Base-by-base conservation (phyloP, 1,140 invertebrate species). In the Batillaria attramentaria region DNA sequence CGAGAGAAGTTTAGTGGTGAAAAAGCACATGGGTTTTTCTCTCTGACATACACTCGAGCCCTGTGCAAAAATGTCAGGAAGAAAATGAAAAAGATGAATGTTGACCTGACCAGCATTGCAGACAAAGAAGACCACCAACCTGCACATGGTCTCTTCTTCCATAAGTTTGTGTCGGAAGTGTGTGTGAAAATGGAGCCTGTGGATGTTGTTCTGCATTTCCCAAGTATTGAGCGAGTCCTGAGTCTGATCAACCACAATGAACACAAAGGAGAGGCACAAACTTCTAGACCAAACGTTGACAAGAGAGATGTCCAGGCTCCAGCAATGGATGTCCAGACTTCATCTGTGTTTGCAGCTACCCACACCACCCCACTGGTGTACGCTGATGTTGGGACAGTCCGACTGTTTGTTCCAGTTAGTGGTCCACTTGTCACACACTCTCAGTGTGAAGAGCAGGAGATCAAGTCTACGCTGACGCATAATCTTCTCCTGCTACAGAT, bases 151-250 rank as follows among this genome's bases (percentile, higher is more conserved):
- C 75, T 88, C 0, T 88, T 84, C 74, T 88, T 86, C 69, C 85
- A 87, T 72, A 81, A 85, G 54, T 95, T 94, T 81, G 93, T 96
- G 24, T 94, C 93, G 28, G 95, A 91, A 75, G 69, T 91, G 3
- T 91, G 90, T 81, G 79, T 95, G 2, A 94, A 93, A 82, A 86
- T 95, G 5, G 93, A 94, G 85, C 93, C 94, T 20, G 89, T 94
- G 75, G 94, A 95, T 84, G 87, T 94, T 77, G 92, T 95, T 24
- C 83, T 95, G 5, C 93, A 93, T 50, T 89, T 92, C 3, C 88
- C 87, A 18, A 79, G 82, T 18, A 5, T 88, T 3, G 13, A 84
- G 13, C 68, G 24, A 2, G 41, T 31, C 24, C 42, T 70, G n/a
- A 13, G 24, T 28, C 42, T 70, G 41, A n/a, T n/a, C n/a, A n/a